Base-by-base conservation (phyloP, 53 echinoderm and acorn worm species). In the Temnopleurus reevesii region DNA sequence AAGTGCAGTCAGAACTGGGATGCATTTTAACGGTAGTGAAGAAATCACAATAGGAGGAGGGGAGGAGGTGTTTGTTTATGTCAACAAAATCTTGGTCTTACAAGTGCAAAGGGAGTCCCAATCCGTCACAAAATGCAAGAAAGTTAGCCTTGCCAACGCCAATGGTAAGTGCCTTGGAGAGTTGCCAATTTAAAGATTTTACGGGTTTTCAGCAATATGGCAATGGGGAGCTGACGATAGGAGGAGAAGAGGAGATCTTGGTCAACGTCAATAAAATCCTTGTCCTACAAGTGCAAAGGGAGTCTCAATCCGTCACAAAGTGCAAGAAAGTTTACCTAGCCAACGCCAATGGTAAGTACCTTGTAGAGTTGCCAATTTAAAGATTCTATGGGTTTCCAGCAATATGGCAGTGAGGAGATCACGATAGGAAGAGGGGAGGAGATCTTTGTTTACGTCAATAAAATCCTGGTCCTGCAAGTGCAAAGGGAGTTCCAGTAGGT, bases 351-450 rank as follows among this genome's bases (percentile, higher is more conserved):
- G n/a, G n/a, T n/a, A n/a, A n/a, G n/a, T n/a, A n/a, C n/a, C n/a
- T n/a, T n/a, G n/a, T n/a, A n/a, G n/a, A n/a, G n/a, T n/a, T n/a
- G n/a, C n/a, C n/a, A n/a, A n/a, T n/a, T n/a, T n/a, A n/a, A n/a
- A n/a, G n/a, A n/a, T n/a, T n/a, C n/a, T n/a, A n/a, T n/a, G n/a
- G n/a, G n/a, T n/a, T n/a, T n/a, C n/a, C n/a, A n/a, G n/a, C n/a
- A n/a, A n/a, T n/a, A 91, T 23, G 91, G 92, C 8, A 93, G 95
- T 7, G 97, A 95, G 87, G 58, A 89, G 53, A 95, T 97, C 27
- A 91, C 95, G 0, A 53, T 95, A 2, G 97, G 97, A 46, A 95
- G 97, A 19, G 97, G 97, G 2, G 97, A 97, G 61, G 97, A 97
- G 76, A 58, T 97, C 33, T 97, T 95, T 95, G 81, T 97, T 13